Evolutionary conservation across 2,113 vertebrate genomes (phyloP), one percentile per base, ranked within the genome.

Genomic region (Tetraodon nigroviridis): DNA sequence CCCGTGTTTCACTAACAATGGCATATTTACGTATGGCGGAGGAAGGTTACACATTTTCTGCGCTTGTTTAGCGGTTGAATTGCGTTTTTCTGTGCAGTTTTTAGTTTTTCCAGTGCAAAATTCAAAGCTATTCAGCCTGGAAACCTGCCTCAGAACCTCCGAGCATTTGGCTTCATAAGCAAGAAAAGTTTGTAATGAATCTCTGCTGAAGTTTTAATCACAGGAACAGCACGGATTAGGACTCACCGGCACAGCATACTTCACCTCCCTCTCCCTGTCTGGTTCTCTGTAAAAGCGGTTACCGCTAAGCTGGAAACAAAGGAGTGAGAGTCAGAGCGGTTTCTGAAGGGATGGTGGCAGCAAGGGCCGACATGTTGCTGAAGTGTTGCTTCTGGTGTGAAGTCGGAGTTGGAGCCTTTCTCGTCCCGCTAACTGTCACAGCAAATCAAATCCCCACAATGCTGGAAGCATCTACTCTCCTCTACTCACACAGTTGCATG

Each of bases 341-440:
- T 56, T 58, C 24, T 68, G 37, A 53, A 29, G 20, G 29, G 64
- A 65, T 15, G 49, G 13, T 45, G 63, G 42, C 37, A 58, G 12
- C 29, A 17, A 6, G 50, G 0, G 1, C 41, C 55, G 29, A 58
- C 57, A 19, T 63, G 48, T 19, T 40, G 14, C 50, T 15, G 40
- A 69, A 29, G 58, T 67, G 52, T 67, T 70, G 41, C 24, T 51
- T 55, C 45, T 61, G 65, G 19, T 58, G 71, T 70, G 55, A 78
- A 64, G 5, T 67, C 55, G 58, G 22, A 61, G 44, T 55, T 64
- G 7, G n/a, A 69, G 20, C 19, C 41, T 10, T 64, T 66, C 29
- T 69, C 40, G 51, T 67, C 29, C 48, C 49, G 40, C 12, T 74
- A 67, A 62, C 62, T 66, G 61, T 74, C 64, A 50, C 55, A 54